These are phyloP conservation scores for Pangasius djambal DNA, from an alignment of 2,797 vertebrate genomes.

Conservation along the genomic window DNA sequence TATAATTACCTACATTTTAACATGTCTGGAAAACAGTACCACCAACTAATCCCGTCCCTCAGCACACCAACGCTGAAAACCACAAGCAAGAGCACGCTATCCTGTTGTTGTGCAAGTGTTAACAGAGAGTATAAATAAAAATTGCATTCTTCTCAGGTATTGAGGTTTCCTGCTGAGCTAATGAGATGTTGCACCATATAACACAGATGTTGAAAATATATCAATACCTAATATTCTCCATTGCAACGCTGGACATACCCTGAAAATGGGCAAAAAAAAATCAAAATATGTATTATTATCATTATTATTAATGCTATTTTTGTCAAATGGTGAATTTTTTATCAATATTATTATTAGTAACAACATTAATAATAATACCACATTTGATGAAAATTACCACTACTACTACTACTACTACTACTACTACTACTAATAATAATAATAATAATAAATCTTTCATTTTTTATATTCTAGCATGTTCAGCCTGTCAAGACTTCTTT, in stretches of 20 bases:
- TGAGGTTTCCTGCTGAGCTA: background rate
- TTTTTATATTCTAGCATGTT: background rate
- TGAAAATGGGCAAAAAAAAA: background rate
- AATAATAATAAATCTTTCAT: no score
- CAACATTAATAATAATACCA: no score
- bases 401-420: background rate
- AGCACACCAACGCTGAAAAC: background rate
- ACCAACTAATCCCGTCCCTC: background rate
- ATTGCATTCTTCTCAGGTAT: background rate
- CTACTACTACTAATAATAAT: background rate
- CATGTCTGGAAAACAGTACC: background rate
- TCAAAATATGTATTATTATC: background rate
- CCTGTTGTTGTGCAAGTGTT: background rate
- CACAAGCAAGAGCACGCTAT: background rate
- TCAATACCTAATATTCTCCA: background rate
- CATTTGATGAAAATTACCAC: background rate
- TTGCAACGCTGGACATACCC: background rate
- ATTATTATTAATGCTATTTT: background rate
- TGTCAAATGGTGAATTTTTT: no score
- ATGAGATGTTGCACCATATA: background rate
- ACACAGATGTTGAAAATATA: background rate
- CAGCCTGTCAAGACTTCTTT: background rate
- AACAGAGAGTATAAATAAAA: background rate
- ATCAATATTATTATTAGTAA: no score
- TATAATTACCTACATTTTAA: slow-evolving; percentile 7